phyloP scores from a whole-genome alignment of 2,888 invertebrate species.

The Steinernema scapterisci region DNA sequence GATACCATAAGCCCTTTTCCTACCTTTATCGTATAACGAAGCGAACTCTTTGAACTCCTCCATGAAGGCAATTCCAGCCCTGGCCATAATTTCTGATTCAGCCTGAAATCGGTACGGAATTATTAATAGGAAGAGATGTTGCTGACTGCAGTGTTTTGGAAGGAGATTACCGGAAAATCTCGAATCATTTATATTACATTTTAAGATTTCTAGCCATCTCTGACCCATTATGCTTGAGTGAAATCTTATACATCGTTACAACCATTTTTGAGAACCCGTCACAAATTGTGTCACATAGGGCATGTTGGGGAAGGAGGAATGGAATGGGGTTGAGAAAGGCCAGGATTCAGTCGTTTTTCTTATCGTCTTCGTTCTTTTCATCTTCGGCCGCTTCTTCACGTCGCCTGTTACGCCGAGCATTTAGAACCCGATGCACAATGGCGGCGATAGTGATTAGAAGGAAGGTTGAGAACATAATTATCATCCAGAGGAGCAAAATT shows the following conservation, averaged over 20 bases:
- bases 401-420: background rate
- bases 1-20: too few relatives aligned
- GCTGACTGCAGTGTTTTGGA: too few relatives aligned
- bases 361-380: background rate
- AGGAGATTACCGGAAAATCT: background rate
- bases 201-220: background rate
- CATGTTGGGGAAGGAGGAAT: background rate
- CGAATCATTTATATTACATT: background rate
- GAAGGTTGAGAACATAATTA: slow-evolving; percentile 38
- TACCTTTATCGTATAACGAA: background rate
- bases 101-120: slow-evolving; percentile 74
- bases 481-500: slow-evolving; percentile 46
- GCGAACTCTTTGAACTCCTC: slow-evolving; percentile 74
- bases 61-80: slow-evolving; percentile 92
- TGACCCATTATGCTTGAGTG: background rate
- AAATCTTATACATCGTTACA: background rate
- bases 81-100: slow-evolving; percentile 81
- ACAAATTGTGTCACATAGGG: background rate
- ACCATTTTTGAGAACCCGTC: slow-evolving; percentile 13
- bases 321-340: background rate
- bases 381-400: background rate
- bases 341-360: slow-evolving; percentile 4
- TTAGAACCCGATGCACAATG: slow-evolving; percentile 30
- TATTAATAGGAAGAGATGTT: too few relatives aligned
- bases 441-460: slow-evolving; percentile 35